A percentile compares a stretch with the other conserved stretches of the same genome.
Conservation (phyloP, 2,888 invertebrate genomes). For the Gymnocheta viridis region DNA sequence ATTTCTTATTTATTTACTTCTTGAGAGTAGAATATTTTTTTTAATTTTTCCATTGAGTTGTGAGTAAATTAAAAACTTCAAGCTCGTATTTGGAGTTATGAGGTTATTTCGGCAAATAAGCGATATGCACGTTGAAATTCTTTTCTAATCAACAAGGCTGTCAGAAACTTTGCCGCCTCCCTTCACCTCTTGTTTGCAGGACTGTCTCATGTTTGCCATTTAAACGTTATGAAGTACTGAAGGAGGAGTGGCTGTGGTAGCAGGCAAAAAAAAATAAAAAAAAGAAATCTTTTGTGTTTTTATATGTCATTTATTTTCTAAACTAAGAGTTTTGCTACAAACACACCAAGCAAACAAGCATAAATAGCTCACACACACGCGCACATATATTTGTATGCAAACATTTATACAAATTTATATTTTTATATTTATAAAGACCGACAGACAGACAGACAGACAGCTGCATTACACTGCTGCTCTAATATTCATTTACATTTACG, state of each 20-base stretch:
- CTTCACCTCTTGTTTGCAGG: background rate
- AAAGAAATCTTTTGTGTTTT: slow-evolving; percentile 25
- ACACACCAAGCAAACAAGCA: background rate
- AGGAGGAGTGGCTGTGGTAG: slow-evolving; percentile 15
- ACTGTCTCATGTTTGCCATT: slow-evolving; percentile 2
- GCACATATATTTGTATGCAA: background rate
- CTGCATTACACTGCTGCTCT: slow-evolving; percentile 59
- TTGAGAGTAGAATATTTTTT: too few species aligned
- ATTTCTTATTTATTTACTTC: too few species aligned
- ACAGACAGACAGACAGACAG: too few species aligned
- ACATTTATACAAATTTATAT: background rate
- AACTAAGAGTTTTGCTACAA: slow-evolving; percentile 46
- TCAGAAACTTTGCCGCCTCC: slow-evolving; percentile 9
- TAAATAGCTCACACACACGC: background rate
- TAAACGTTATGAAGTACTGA: slow-evolving; percentile 2
- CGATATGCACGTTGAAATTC: slow-evolving; percentile 6
- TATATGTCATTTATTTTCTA: slow-evolving; percentile 65
- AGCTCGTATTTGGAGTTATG: too few species aligned
- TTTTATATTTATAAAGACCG: slow-evolving; percentile 59
- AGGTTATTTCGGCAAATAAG: too few species aligned
- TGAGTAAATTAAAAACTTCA: too few species aligned
- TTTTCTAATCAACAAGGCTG: slow-evolving; percentile 22
- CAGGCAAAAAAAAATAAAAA: slow-evolving; percentile 7
- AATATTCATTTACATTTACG: slow-evolving; percentile 62
- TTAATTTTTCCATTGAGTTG: too few species aligned